phyloP scores from a whole-genome alignment of 2,113 vertebrate genomes.

The Drymodes brunneopygia region DNA sequence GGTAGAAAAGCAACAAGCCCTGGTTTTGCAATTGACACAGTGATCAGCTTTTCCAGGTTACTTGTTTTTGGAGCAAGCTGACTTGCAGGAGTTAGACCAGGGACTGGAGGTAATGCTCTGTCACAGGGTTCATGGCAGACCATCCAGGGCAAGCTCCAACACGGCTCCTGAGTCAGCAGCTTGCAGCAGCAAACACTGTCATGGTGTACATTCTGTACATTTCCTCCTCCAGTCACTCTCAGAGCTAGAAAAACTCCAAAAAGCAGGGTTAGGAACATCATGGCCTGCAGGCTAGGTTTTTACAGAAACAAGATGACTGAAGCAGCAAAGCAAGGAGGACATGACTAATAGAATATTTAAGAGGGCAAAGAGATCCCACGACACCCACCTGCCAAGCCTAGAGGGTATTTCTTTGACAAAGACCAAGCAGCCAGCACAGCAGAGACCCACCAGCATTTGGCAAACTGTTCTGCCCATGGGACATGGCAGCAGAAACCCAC shows the following conservation, averaged over 20 bases:
- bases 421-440: neutral
- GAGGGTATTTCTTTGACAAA: neutral
- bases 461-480: neutral
- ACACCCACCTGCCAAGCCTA: neutral
- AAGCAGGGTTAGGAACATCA: neutral
- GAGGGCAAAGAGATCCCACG: neutral
- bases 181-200: accelerated
- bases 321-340: neutral
- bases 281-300: neutral
- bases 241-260: neutral
- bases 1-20: neutral
- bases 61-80: neutral
- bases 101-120: neutral
- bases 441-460: neutral
- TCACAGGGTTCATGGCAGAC: neutral
- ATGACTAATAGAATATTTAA: neutral
- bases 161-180: neutral
- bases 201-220: accelerated
- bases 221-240: neutral
- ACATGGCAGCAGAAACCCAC: neutral
- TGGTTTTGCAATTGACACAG: neutral
- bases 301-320: neutral
- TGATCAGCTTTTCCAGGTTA: conserved; percentile 1
- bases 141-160: neutral
- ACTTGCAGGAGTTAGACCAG: neutral